Evolutionary conservation across 2,888 invertebrate species (phyloP).

Genomic region (Gymnocheta viridis): DNA sequence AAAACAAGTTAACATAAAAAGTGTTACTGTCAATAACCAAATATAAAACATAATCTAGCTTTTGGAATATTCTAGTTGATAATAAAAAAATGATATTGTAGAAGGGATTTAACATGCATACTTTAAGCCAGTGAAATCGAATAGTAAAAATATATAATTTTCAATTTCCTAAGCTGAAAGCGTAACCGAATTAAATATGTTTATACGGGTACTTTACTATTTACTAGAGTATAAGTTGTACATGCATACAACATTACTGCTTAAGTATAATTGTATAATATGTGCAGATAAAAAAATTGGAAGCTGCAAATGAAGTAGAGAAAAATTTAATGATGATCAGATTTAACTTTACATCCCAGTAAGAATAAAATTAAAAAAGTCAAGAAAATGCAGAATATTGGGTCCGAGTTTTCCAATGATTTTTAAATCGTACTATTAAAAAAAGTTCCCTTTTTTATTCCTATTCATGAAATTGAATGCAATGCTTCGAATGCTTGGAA

Average conservation of each 20-base stretch:
- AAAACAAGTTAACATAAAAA: constrained; percentile 22
- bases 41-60: neutral
- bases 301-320: neutral
- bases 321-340: neutral
- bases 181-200: constrained; percentile 30
- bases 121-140: constrained; percentile 6
- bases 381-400: neutral
- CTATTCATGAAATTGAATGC: too few relatives aligned
- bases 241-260: neutral
- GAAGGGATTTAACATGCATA: constrained; percentile 35
- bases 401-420: too few relatives aligned
- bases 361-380: too few relatives aligned
- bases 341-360: neutral
- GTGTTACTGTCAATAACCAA: constrained; percentile 21
- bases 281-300: neutral
- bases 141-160: constrained; percentile 31
- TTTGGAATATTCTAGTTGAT: neutral
- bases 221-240: neutral
- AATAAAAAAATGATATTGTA: constrained; percentile 16
- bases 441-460: too few relatives aligned
- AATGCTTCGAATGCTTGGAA: too few relatives aligned
- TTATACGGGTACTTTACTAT: constrained; percentile 8
- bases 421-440: too few relatives aligned
- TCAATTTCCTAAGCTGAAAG: constrained; percentile 33
- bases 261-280: neutral